phyloP scores from a whole-genome alignment of 2,797 vertebrate genomes.

The Acanthopagrus latus region DNA sequence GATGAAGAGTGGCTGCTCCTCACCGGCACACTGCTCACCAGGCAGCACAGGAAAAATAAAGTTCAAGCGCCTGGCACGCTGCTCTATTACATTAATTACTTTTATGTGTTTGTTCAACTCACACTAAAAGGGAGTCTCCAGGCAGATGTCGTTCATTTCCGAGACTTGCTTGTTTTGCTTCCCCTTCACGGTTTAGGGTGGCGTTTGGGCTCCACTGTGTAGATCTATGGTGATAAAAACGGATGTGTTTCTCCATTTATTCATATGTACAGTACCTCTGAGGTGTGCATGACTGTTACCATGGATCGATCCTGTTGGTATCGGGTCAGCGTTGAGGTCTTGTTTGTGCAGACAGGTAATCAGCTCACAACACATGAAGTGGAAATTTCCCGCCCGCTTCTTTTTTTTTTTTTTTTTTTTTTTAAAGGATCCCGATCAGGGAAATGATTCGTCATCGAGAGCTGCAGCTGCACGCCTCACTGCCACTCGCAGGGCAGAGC shows the following conservation, averaged over 20 bases:
- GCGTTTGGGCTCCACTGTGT: constrained; percentile 1
- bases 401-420: constrained; percentile 8
- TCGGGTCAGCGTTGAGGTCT: constrained; percentile 1
- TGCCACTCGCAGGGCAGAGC: constrained; percentile 51
- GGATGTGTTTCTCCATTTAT: constrained; percentile 5
- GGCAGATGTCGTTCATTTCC: constrained; percentile 31
- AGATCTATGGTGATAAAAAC: not conserved
- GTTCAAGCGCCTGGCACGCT: constrained; percentile 55
- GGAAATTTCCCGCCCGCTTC: constrained; percentile 69
- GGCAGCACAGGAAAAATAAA: constrained; percentile 73
- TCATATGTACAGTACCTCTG: not conserved
- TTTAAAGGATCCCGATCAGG: constrained; percentile 59
- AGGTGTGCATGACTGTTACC: not conserved
- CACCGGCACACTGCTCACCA: constrained; percentile 46
- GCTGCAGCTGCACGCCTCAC: constrained; percentile 59
- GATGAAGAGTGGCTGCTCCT: constrained; percentile 61
- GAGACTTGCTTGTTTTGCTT: constrained; percentile 22
- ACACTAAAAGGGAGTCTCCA: constrained; percentile 41
- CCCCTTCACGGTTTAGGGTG: constrained; percentile 17
- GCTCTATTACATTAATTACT: constrained; percentile 68
- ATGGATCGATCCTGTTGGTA: constrained; percentile 1
- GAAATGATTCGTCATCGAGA: constrained; percentile 68
- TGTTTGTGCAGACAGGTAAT: constrained; percentile 49
- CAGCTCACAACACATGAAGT: constrained; percentile 49
- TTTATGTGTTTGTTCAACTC: constrained; percentile 65